Percentiles rank a stretch among this genome's conserved stretches.
Conservation (phyloP, 2,113 vertebrate genomes). For the Alouatta palliata region DNA sequence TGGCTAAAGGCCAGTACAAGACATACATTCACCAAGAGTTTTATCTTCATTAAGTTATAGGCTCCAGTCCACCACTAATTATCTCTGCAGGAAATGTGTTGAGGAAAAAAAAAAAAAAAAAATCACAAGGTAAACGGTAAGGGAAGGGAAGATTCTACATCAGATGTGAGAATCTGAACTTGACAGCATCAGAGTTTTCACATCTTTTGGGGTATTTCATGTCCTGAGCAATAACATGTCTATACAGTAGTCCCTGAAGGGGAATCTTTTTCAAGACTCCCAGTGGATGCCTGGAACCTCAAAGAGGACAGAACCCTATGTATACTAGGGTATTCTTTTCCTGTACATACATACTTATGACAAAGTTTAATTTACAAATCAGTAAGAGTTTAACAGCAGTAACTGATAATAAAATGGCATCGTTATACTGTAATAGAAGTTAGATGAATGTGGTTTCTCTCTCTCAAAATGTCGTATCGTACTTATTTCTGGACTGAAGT, state of each 20-base stretch:
- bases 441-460: background rate
- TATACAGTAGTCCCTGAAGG: no score
- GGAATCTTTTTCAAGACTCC: background rate
- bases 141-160: background rate
- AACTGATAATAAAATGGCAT: background rate
- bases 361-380: background rate
- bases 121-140: background rate
- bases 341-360: background rate
- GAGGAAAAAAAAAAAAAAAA: background rate
- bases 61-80: background rate
- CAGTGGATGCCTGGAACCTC: background rate
- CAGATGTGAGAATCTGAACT: background rate
- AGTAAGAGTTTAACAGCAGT: background rate
- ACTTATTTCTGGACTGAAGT: background rate
- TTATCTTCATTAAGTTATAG: constrained; percentile 5
- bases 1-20: background rate
- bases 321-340: background rate
- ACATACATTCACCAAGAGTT: background rate
- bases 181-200: background rate
- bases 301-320: background rate
- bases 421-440: background rate
- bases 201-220: background rate
- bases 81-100: background rate
- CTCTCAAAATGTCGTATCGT: background rate
- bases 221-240: background rate